phyloP scores from a whole-genome alignment of 2,888 invertebrate species.

The Lepetodrilus schrolli region DNA sequence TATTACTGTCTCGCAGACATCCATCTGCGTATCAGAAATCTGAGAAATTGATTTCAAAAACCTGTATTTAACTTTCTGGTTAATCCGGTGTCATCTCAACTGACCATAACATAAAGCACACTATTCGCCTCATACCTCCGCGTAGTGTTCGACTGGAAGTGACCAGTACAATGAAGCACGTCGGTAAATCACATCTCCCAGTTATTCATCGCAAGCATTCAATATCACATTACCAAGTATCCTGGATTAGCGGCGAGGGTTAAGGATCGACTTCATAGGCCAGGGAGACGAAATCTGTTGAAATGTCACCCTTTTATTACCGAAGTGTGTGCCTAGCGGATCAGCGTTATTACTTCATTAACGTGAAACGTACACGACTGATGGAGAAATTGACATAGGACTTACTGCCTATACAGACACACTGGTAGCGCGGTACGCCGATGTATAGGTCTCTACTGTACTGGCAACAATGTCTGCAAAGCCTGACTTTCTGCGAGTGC shows the following conservation, averaged over 20 bases:
- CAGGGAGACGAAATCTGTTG: neutral
- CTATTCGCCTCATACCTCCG: neutral
- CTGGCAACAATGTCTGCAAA: neutral
- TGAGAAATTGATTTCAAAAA: neutral
- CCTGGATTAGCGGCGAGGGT: neutral
- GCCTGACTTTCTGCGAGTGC: neutral
- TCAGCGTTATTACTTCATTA: neutral
- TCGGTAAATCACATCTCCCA: neutral
- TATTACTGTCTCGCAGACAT: no score
- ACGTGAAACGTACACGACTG: neutral
- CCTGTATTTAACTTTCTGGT: neutral
- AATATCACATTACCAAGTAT: neutral
- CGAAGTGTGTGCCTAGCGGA: neutral
- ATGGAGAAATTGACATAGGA: neutral
- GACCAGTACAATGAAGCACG: neutral
- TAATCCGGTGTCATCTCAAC: neutral
- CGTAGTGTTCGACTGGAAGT: neutral
- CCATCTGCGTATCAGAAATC: no score
- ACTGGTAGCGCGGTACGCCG: no score
- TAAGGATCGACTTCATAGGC: neutral
- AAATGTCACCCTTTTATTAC: neutral
- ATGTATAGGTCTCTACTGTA: neutral
- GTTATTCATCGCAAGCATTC: neutral
- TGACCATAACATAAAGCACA: neutral
- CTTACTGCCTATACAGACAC: neutral